phyloP scores from a whole-genome alignment of 2,888 invertebrate genomes.

The Mayetiola destructor region DNA sequence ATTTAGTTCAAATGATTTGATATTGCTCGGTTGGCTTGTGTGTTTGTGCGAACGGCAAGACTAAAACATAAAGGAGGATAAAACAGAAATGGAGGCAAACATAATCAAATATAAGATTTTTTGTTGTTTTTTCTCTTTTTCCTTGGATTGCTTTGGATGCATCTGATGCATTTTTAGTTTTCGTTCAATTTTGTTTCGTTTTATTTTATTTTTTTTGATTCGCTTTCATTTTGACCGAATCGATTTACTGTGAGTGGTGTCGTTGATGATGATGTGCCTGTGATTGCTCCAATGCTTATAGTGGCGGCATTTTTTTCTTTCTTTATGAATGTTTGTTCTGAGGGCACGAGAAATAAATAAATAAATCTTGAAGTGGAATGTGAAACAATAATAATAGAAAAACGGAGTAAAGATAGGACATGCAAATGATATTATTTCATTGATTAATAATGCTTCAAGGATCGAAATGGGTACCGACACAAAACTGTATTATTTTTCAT shows the following conservation, averaged over 20 bases:
- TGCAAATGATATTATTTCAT: no score
- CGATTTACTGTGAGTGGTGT: constrained; percentile 12
- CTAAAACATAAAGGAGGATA: no score
- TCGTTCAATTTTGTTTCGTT: constrained; percentile 6
- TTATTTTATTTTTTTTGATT: background rate
- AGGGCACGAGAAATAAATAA: constrained; percentile 13
- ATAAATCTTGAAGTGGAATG: background rate
- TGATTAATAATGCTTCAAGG: no score
- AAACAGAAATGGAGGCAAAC: no score
- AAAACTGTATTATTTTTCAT: no score
- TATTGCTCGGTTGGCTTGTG: no score
- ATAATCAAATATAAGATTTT: no score
- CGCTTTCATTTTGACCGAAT: constrained; percentile 12
- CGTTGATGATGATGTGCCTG: constrained; percentile 7
- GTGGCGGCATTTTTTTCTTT: constrained; percentile 9
- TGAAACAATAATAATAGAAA: no score
- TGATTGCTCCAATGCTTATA: background rate
- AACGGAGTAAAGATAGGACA: no score
- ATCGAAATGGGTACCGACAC: no score
- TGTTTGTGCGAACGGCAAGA: background rate
- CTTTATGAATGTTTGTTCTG: constrained; percentile 12
- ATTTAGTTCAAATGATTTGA: no score
- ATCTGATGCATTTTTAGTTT: no score
- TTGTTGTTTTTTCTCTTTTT: background rate
- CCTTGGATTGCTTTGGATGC: background rate